Percentiles rank a stretch among this genome's conserved stretches.
These are phyloP conservation scores for Lepus timidus DNA, from an alignment of 2,113 vertebrate species.

Conservation along the genomic window DNA sequence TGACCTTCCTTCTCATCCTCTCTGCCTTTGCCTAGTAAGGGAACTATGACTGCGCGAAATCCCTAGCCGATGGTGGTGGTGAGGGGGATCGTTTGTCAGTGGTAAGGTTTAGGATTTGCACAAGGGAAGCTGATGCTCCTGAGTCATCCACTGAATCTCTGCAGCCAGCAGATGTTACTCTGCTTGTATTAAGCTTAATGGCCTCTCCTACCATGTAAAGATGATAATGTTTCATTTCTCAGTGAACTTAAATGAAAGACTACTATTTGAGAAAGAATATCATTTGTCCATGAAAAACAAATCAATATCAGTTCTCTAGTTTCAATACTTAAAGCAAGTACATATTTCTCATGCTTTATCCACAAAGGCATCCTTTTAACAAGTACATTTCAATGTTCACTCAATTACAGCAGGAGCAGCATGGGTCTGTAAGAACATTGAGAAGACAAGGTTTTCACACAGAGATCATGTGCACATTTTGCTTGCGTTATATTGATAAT, in stretches of 20 bases:
- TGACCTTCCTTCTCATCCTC: not conserved
- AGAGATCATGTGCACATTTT: conserved; percentile 77
- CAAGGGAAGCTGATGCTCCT: conserved; percentile 35
- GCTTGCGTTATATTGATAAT: conserved; percentile 74
- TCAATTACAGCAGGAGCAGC: conserved; percentile 46
- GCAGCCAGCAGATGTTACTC: conserved; percentile 44
- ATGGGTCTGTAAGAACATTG: conserved; percentile 17
- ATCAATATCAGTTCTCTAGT: conserved; percentile 69
- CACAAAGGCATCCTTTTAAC: conserved; percentile 50
- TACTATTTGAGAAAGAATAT: conserved; percentile 61
- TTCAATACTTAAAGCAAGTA: conserved; percentile 52
- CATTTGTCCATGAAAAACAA: conserved; percentile 41
- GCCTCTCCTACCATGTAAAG: conserved; percentile 56
- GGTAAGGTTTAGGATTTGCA: not conserved
- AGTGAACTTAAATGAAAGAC: conserved; percentile 59
- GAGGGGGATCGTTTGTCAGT: conserved; percentile 1
- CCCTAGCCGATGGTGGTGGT: not conserved
- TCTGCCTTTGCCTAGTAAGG: conserved; percentile 40
- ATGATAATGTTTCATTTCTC: conserved; percentile 70
- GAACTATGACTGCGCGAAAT: not conserved
- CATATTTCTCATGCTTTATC: conserved; percentile 66
- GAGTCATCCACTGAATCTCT: not conserved
- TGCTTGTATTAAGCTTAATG: conserved; percentile 37
- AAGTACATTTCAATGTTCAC: conserved; percentile 43
- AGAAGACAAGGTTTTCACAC: conserved; percentile 69